phyloP scores from a whole-genome alignment of 2,888 invertebrate species.

The Cataglyphis cursor region DNA sequence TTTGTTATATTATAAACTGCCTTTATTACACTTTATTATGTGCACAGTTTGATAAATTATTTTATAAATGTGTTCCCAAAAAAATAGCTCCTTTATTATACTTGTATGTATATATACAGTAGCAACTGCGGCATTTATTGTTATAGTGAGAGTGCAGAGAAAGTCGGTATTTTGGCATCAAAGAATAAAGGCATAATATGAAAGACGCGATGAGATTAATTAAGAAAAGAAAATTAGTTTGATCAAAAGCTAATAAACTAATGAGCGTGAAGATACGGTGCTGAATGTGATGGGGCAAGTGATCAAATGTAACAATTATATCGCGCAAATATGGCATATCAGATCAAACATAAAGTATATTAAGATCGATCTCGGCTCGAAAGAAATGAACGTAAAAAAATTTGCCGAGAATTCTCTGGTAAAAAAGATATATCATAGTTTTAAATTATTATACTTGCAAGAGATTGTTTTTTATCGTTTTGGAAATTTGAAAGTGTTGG shows the following conservation, averaged over 20 bases:
- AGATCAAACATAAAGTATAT: constrained; percentile 2
- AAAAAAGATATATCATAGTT: background rate
- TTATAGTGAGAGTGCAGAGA: constrained; percentile 23
- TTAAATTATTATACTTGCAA: background rate
- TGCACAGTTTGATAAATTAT: background rate
- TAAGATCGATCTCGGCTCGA: background rate
- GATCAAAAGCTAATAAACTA: constrained; percentile 29
- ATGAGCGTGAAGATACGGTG: background rate
- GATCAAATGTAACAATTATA: constrained; percentile 20
- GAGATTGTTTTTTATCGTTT: background rate
- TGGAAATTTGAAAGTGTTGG: background rate
- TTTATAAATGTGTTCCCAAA: background rate
- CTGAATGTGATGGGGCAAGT: background rate
- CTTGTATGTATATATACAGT: background rate
- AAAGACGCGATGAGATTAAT: constrained; percentile 38
- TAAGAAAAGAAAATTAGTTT: constrained; percentile 50
- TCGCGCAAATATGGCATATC: background rate
- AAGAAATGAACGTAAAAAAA: background rate
- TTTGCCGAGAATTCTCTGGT: background rate
- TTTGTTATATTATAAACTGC: background rate
- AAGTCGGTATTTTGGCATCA: constrained; percentile 17
- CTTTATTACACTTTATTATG: background rate
- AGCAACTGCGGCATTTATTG: background rate
- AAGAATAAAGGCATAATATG: background rate
- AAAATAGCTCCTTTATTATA: background rate